Base-by-base conservation (phyloP, 2,888 invertebrate species). In the Nomada ruficornis region DNA sequence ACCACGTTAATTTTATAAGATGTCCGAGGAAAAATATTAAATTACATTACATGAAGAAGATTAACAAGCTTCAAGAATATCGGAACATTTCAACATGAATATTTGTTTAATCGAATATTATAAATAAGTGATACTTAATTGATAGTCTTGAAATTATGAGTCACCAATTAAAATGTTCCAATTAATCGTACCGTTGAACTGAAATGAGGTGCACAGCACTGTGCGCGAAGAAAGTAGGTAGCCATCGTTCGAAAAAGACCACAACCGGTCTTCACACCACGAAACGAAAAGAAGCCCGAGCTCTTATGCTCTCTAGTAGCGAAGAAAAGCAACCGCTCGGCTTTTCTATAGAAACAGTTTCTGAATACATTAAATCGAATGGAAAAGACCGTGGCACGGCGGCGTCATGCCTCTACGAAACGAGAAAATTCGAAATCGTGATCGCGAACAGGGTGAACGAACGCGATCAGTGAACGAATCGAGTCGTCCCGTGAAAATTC, bases 351-450 rank as follows among this genome's bases (percentile, higher is more conserved):
- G 50, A 55, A 62, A 47, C 26, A 42, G 57, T 72, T 72, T 64
- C 11, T 13, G 62, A 71, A 72, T 72, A 50, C 26, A 50, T 77
- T 63, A 64, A 55, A 60, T 26, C 5, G 42, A 65, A 73, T 60
- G 50, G 59, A 60, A 77, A 10, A 13, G 44, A 42, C 23, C 13
- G 15, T 23, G 7, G 26, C 15, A 23, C 13, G 5, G 11, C 23
- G 20, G 4, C 47, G 23, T 15, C n/a, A 65, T 65, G 60, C 52
- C 63, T 65, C 42, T 15, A 52, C 29, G 15, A 7, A 1, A 10
- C 20, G 50, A 44, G 64, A 73, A 62, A 73, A 73, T 59, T 73
- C 59, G 59, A 64, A 29, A 73, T 64, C 72, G 63, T 63, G 54
- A 15, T 47, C n/a, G 60, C 47, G 36, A 13, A 13, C 44, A 29